Evolutionary conservation across 1,140 invertebrate genomes (phyloP), one percentile per base, ranked within the genome.

Genomic region (Zaprionus vittiger): DNA sequence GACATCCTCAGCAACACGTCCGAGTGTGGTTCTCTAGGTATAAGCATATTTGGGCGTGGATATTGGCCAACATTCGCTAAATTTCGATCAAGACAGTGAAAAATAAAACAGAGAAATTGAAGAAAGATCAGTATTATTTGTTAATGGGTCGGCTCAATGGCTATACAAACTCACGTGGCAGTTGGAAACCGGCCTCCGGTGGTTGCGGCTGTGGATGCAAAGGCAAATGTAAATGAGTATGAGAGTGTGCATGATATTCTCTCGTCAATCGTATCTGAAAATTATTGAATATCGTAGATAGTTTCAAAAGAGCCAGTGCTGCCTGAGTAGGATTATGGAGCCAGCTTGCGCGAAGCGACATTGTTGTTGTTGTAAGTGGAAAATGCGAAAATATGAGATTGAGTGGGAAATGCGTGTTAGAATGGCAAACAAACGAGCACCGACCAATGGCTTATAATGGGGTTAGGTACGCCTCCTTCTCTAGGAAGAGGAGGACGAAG

Each of bases 201-300:
- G 94, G 95, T 93, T 97, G 96, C 94, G 96, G 96, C 92, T 96
- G 96, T 94, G 97, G 97, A 92, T 92, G 91, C 91, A 97, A 95
- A 94, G 98, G 97, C 91, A 97, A 95, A 94, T 97, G 97, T 80
- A 97, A 97, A 94, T 98, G 97, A 83, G 97, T 97, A 94, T 98
- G 97, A 81, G 97, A 94, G 85, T 95, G 94, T 92, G 91, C 91
- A 71, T 93, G 91, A 92, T 91, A 93, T 92, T 93, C 92, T 91
- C 92, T 92, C 85, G 92, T 92, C 92, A 93, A 93, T 93, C 92
- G 92, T 93, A 93, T 93, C 92, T 93, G 92, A 90, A 92, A 93
- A 84, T 92, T 90, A 91, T 90, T 79, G 85, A 90, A 90, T 90
- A 91, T 90, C 82, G 86, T 91, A 85, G 86, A 92, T 79, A 91